Percentiles rank a stretch among this genome's conserved stretches.
Evolutionary conservation across 2,113 vertebrate species (phyloP).

Genomic region (Perccottus glenii): DNA sequence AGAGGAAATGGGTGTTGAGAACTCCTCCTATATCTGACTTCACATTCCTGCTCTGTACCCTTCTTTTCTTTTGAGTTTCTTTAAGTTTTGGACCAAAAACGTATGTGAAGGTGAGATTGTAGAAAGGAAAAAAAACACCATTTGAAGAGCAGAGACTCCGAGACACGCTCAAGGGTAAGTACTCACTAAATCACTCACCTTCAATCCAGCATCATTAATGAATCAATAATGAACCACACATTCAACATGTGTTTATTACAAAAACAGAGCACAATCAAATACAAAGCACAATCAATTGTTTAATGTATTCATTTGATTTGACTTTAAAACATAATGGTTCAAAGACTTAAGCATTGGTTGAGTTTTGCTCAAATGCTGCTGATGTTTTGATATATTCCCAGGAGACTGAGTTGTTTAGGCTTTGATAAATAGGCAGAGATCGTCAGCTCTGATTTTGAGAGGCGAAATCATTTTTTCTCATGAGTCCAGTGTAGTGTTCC

Average conservation of each 20-base stretch:
- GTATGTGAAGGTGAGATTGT: background rate
- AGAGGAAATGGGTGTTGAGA: slow-evolving; percentile 73
- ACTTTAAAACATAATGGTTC: too few species aligned
- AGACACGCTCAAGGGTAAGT: slow-evolving; percentile 44
- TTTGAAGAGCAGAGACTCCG: background rate
- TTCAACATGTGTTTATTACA: background rate
- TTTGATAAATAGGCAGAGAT: slow-evolving; percentile 46
- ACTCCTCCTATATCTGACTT: slow-evolving; percentile 69
- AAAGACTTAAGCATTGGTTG: too few species aligned
- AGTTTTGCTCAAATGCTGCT: background rate
- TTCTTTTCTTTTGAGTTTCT: slow-evolving; percentile 21
- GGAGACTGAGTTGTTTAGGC: slow-evolving; percentile 18
- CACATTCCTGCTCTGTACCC: slow-evolving; percentile 62
- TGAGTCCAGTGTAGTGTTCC: slow-evolving; percentile 21
- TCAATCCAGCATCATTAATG: background rate
- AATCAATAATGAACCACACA: background rate
- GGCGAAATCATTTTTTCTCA: slow-evolving; percentile 37
- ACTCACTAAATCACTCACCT: background rate
- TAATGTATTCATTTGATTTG: too few species aligned
- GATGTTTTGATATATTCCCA: slow-evolving; percentile 31
- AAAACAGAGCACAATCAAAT: background rate
- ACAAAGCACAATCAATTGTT: background rate
- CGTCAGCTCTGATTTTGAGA: slow-evolving; percentile 39
- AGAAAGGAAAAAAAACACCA: background rate
- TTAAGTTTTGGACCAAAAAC: slow-evolving; percentile 26